Conservation (phyloP, 2,888 invertebrate species). For the Tromatobia lineatoria region DNA sequence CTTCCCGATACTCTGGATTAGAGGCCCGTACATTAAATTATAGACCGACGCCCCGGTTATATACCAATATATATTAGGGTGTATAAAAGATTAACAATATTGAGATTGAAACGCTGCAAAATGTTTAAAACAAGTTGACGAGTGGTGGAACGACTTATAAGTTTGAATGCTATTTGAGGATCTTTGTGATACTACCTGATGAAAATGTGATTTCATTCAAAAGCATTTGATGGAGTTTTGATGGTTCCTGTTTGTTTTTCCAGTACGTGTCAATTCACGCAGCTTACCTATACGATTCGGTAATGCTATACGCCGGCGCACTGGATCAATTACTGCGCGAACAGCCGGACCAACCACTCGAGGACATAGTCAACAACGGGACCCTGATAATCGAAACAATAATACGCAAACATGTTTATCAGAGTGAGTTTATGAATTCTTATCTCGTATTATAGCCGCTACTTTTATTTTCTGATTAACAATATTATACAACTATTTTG, state of each 20-base stretch:
- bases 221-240: not conserved
- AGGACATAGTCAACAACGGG: constrained; percentile 93
- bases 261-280: constrained; percentile 96
- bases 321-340: constrained; percentile 90
- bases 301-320: constrained; percentile 95
- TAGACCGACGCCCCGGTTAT: too few relatives aligned
- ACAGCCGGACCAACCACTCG: constrained; percentile 88
- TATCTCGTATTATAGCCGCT: not conserved
- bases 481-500: constrained; percentile 42
- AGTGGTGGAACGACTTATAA: too few relatives aligned
- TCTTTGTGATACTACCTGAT: too few relatives aligned
- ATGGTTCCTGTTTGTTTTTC: constrained; percentile 81
- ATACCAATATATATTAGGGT: too few relatives aligned
- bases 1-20: too few relatives aligned
- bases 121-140: too few relatives aligned
- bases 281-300: constrained; percentile 97
- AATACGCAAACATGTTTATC: constrained; percentile 93
- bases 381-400: constrained; percentile 95
- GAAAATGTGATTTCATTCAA: too few relatives aligned
- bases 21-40: too few relatives aligned
- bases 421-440: constrained; percentile 89
- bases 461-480: not conserved
- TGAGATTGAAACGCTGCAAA: too few relatives aligned
- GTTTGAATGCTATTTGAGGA: too few relatives aligned
- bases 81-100: too few relatives aligned